Percentiles rank a stretch among this genome's conserved stretches.
Evolutionary conservation across 2,797 vertebrate genomes (phyloP).

Genomic region (Sebastiscus albofasciatus): DNA sequence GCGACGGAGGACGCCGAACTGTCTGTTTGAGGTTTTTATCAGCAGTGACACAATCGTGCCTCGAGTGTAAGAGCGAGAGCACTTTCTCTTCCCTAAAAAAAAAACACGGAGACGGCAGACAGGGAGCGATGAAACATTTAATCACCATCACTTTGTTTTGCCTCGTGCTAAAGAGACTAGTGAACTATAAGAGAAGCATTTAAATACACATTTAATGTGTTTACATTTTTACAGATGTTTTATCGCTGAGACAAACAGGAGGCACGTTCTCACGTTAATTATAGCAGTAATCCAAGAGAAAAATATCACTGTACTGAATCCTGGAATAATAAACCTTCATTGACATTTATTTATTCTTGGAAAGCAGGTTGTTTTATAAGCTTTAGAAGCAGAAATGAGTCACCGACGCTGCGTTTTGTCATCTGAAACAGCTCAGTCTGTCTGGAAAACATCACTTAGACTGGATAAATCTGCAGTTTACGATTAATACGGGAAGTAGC

Average conservation of each 20-base stretch:
- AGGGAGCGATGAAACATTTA: background rate
- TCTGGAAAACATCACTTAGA: background rate
- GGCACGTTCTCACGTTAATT: background rate
- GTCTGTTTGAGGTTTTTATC: constrained; percentile 51
- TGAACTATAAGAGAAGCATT: background rate
- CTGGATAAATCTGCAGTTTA: background rate
- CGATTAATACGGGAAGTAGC: background rate
- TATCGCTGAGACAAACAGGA: background rate
- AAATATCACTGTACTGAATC: background rate
- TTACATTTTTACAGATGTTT: background rate
- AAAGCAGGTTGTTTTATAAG: background rate
- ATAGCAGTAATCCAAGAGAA: background rate
- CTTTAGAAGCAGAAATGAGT: background rate
- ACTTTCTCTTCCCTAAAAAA: background rate
- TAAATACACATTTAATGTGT: background rate
- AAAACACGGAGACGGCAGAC: background rate
- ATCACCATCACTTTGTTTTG: constrained; percentile 8
- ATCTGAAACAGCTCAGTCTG: background rate
- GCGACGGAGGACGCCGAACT: constrained; percentile 24
- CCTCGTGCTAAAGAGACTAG: background rate
- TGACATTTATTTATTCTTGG: background rate
- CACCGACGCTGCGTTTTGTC: background rate
- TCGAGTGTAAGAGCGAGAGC: background rate
- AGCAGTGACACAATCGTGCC: constrained; percentile 35
- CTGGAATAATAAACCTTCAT: background rate